Percentiles rank a stretch among this genome's conserved stretches.
These are phyloP conservation scores for Leucozona laternaria DNA, from an alignment of 2,888 invertebrate species.

Conservation along the genomic window DNA sequence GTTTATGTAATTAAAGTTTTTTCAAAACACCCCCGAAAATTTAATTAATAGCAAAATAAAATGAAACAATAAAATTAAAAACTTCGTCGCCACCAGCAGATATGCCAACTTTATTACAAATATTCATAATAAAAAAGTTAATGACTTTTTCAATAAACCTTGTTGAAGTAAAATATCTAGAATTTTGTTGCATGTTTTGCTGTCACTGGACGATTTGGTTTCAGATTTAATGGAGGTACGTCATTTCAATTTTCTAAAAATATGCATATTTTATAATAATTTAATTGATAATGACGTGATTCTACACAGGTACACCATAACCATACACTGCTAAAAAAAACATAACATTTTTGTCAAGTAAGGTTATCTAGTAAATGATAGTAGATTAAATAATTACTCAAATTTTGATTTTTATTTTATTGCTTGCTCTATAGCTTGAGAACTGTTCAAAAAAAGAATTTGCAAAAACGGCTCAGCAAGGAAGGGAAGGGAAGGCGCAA, in stretches of 20 bases:
- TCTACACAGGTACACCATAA: neutral
- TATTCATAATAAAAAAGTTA: neutral
- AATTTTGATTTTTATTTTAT: too few relatives aligned
- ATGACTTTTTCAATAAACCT: slow-evolving; percentile 28
- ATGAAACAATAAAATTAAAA: slow-evolving; percentile 5
- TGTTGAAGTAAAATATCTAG: neutral
- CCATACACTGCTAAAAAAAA: neutral
- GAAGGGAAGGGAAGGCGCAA: too few relatives aligned
- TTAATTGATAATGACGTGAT: neutral
- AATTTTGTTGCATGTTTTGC: neutral
- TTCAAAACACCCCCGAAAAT: too few relatives aligned
- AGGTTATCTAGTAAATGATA: too few relatives aligned
- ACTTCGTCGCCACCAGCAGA: neutral
- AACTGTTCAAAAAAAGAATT: too few relatives aligned
- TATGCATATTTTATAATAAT: neutral
- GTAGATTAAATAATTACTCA: too few relatives aligned
- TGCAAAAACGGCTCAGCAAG: too few relatives aligned
- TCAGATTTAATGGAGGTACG: neutral
- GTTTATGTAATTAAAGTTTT: too few relatives aligned
- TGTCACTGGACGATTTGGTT: neutral
- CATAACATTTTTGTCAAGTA: too few relatives aligned
- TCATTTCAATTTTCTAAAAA: slow-evolving; percentile 10
- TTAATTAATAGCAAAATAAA: too few relatives aligned
- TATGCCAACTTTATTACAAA: neutral
- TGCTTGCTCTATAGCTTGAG: too few relatives aligned